Evolutionary conservation across 2,113 vertebrate genomes (phyloP).

Genomic region (Mormoops blainvillei): DNA sequence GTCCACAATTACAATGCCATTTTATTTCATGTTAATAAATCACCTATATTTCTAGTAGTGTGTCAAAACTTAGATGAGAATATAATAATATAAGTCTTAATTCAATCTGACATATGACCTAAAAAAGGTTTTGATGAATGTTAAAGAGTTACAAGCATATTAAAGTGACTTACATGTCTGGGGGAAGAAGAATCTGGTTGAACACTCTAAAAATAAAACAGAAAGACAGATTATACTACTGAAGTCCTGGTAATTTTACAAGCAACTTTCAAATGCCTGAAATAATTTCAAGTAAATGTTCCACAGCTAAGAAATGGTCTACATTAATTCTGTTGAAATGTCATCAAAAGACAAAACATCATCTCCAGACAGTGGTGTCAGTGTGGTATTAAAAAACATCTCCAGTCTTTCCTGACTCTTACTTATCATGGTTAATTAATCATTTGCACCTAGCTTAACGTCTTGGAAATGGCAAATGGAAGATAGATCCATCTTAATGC

Average conservation of each 20-base stretch:
- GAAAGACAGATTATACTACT: conserved; percentile 35
- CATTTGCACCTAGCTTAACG: background rate
- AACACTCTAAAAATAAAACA: conserved; percentile 88
- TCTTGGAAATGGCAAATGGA: background rate
- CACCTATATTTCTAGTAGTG: background rate
- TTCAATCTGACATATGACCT: background rate
- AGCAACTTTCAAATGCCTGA: conserved; percentile 14
- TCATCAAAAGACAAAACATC: background rate
- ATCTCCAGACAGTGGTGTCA: background rate
- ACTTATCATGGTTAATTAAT: background rate
- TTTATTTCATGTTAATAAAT: background rate
- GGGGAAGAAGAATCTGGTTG: conserved; percentile 99
- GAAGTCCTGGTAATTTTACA: background rate
- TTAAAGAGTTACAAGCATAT: background rate
- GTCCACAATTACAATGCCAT: background rate
- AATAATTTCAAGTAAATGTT: conserved; percentile 16
- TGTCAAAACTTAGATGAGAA: background rate
- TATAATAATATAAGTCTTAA: background rate
- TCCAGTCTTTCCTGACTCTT: background rate
- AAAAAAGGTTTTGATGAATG: background rate
- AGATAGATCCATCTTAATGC: background rate
- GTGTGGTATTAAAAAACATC: background rate
- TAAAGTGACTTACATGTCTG: conserved; percentile 90
- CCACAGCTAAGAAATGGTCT: background rate
- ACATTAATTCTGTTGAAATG: background rate